A percentile compares a stretch with the other conserved stretches of the same genome.
phyloP scores from a whole-genome alignment of 2,113 vertebrate genomes.

The Anas platyrhynchos region DNA sequence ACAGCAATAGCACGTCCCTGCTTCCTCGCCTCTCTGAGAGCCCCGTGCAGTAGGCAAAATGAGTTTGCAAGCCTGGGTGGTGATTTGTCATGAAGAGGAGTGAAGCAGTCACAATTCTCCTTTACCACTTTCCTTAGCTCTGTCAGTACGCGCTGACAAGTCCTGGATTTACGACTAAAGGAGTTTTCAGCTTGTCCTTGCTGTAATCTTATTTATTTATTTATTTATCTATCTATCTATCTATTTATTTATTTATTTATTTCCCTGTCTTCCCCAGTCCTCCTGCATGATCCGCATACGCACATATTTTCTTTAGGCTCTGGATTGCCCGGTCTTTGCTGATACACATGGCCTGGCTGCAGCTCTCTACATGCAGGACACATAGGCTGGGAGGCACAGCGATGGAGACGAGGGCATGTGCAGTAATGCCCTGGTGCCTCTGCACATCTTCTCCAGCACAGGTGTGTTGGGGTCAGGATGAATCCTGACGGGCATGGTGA shows the following conservation, averaged over 20 bases:
- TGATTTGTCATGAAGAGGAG: not conserved
- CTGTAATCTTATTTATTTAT: not conserved
- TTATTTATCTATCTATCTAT: no score
- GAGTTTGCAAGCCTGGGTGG: not conserved
- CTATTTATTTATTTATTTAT: no score
- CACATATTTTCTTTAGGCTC: not conserved
- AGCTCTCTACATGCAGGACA: not conserved
- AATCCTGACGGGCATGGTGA: not conserved
- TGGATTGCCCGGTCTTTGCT: not conserved
- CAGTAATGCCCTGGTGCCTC: rapidly evolving
- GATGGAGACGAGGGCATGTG: rapidly evolving
- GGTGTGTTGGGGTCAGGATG: not conserved
- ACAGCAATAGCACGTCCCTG: not conserved
- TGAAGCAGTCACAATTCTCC: not conserved
- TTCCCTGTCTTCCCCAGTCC: not conserved
- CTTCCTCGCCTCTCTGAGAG: not conserved
- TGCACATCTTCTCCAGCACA: not conserved
- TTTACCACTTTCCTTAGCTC: not conserved
- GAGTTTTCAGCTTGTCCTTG: not conserved
- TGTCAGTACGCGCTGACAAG: not conserved
- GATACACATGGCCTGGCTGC: not conserved
- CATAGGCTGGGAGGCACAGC: not conserved
- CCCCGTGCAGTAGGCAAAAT: rapidly evolving
- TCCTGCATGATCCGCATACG: not conserved
- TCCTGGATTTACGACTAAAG: not conserved